Conservation (phyloP, 2,113 vertebrate species). For the Callipepla squamata region DNA sequence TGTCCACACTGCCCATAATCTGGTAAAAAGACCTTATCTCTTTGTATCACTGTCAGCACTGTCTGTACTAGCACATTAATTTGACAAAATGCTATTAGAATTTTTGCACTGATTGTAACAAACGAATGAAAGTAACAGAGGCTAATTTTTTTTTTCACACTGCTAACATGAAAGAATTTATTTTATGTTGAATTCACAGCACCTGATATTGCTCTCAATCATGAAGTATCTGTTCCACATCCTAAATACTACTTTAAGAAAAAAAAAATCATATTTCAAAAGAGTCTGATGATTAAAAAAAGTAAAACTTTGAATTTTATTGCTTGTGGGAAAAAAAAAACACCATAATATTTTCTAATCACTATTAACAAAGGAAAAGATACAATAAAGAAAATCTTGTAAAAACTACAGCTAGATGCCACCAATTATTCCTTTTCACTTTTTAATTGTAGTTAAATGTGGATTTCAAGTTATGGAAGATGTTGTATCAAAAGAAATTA, state of each 20-base stretch:
- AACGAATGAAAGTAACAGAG: not conserved
- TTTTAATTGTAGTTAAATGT: not conserved
- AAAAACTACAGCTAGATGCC: not conserved
- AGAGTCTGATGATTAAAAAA: not conserved
- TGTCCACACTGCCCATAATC: not conserved
- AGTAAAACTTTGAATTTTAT: fast-evolving
- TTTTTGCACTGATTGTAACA: fast-evolving
- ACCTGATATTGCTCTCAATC: not conserved
- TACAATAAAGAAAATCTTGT: not conserved
- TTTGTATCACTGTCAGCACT: not conserved
- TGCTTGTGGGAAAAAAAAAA: not conserved
- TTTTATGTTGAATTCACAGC: not conserved
- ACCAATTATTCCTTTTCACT: not conserved
- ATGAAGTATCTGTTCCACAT: not conserved
- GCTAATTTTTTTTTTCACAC: not conserved
- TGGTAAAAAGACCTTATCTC: not conserved
- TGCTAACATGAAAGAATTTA: not conserved
- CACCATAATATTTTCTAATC: not conserved
- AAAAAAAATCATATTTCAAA: not conserved
- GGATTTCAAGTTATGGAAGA: not conserved
- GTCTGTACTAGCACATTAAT: not conserved
- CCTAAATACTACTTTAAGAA: not conserved
- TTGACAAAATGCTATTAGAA: not conserved
- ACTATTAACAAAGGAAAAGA: not conserved
- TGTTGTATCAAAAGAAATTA: not conserved